phyloP scores from a whole-genome alignment of 2,888 invertebrate species.

The Chymomyza procnemis region DNA sequence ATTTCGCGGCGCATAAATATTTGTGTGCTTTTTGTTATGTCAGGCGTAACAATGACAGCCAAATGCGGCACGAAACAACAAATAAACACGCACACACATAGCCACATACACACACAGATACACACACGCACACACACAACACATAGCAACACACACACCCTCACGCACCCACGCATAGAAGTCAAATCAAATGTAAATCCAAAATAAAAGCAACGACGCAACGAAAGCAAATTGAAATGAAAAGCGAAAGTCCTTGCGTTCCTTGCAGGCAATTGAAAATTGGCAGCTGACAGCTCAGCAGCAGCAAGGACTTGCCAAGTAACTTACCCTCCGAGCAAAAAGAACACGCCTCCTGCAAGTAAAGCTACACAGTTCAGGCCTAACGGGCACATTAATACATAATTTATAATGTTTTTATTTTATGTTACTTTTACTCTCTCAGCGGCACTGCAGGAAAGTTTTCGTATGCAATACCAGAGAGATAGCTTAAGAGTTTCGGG shows the following conservation, averaged over 20 bases:
- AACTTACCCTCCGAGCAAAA: neutral
- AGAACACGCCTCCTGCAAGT: neutral
- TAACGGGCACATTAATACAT: slow-evolving; percentile 74
- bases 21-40: slow-evolving; percentile 64
- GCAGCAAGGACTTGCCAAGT: neutral
- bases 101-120: slow-evolving; percentile 3
- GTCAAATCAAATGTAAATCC: slow-evolving; percentile 73
- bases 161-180: slow-evolving; percentile 4
- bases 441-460: slow-evolving; percentile 9
- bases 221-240: slow-evolving; percentile 63
- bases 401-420: slow-evolving; percentile 70
- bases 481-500: neutral
- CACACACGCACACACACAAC: slow-evolving; percentile 18
- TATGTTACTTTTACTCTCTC: slow-evolving; percentile 40
- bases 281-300: slow-evolving; percentile 56
- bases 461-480: neutral
- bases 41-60: slow-evolving; percentile 64
- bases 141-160: no score
- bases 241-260: slow-evolving; percentile 43
- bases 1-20: slow-evolving; percentile 66
- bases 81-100: slow-evolving; percentile 9
- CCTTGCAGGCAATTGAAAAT: slow-evolving; percentile 66
- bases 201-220: slow-evolving; percentile 58
- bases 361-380: slow-evolving; percentile 35
- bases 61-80: slow-evolving; percentile 29